Conservation (phyloP, 2,888 invertebrate genomes). For the Notodromas monacha region DNA sequence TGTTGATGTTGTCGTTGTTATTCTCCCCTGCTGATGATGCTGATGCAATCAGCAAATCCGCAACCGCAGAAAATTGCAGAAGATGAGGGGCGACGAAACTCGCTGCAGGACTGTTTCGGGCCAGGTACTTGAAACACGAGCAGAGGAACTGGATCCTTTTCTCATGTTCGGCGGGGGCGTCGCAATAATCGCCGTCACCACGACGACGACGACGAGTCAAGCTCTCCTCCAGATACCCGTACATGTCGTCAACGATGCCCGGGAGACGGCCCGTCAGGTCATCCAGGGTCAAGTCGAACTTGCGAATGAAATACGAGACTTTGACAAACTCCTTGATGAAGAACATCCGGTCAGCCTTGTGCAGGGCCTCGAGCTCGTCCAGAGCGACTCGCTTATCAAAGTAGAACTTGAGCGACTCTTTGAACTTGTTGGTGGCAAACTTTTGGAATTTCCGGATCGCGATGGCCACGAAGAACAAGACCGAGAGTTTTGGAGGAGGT, state of each 20-base stretch:
- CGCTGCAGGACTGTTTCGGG: constrained; percentile 4
- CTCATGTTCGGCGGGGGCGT: not conserved
- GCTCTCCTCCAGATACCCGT: constrained; percentile 4
- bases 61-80: not conserved
- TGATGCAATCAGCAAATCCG: no score
- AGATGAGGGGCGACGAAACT: no score
- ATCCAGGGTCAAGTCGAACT: constrained; percentile 1
- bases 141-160: not conserved
- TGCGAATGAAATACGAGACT: not conserved
- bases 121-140: not conserved
- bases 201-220: no score
- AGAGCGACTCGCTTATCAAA: constrained; percentile 1
- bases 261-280: not conserved
- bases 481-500: not conserved
- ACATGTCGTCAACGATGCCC: not conserved
- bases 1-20: no score
- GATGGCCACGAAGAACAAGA: not conserved
- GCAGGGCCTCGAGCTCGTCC: constrained; percentile 1
- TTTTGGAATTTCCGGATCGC: constrained; percentile 4
- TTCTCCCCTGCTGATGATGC: no score
- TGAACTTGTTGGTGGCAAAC: constrained; percentile 1
- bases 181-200: no score
- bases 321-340: constrained; percentile 2
- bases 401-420: constrained; percentile 1
- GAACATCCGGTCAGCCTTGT: not conserved